These are phyloP conservation scores for Lasioglossum albipes DNA, from an alignment of 1,140 invertebrate genomes.

Conservation along the genomic window DNA sequence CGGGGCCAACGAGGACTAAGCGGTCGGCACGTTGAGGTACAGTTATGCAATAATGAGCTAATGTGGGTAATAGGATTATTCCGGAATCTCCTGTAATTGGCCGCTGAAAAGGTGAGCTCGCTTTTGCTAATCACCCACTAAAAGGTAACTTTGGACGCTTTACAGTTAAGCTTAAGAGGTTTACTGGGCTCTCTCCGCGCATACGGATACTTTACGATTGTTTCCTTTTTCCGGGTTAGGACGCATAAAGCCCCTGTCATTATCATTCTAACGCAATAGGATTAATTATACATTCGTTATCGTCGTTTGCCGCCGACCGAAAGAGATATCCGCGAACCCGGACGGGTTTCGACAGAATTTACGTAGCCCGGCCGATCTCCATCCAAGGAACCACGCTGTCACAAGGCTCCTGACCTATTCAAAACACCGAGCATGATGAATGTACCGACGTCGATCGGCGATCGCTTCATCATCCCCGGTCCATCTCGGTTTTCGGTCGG, in stretches of 20 bases:
- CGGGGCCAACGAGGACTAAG: slow-evolving; percentile 34
- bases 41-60: slow-evolving; percentile 78
- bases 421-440: slow-evolving; percentile 60
- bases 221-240: slow-evolving; percentile 55
- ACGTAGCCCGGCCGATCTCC: not conserved
- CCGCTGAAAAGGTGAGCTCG: slow-evolving; percentile 75
- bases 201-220: slow-evolving; percentile 59
- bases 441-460: slow-evolving; percentile 37
- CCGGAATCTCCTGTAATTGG: slow-evolving; percentile 76
- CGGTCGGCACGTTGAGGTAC: slow-evolving; percentile 50
- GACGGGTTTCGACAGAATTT: not conserved
- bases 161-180: slow-evolving; percentile 71
- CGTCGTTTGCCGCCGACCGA: not conserved
- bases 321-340: not conserved
- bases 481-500: not conserved
- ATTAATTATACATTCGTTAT: slow-evolving; percentile 54
- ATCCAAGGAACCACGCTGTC: not conserved
- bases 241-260: slow-evolving; percentile 28
- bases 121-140: slow-evolving; percentile 73
- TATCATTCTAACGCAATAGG: slow-evolving; percentile 52
- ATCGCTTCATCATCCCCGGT: slow-evolving; percentile 49
- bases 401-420: not conserved
- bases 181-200: slow-evolving; percentile 56
- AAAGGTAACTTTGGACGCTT: slow-evolving; percentile 71
- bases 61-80: slow-evolving; percentile 78